A percentile compares a stretch with the other conserved stretches of the same genome.
Conservation (phyloP, 1,140 invertebrate species). For the Micrasema longulum region DNA sequence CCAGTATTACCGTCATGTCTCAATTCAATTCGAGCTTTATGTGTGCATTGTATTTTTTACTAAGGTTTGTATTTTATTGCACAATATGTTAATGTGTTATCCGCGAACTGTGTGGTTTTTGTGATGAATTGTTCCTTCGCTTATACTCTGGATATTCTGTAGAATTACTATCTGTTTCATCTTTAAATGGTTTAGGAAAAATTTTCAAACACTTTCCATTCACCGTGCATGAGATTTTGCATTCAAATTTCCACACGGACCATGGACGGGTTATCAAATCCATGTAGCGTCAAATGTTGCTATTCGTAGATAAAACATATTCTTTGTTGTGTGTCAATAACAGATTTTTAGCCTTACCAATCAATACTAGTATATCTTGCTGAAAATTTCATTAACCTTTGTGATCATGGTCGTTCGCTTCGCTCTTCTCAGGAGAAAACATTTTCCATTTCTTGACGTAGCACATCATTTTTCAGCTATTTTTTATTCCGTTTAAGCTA, state of each 20-base stretch:
- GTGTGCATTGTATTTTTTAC: not conserved
- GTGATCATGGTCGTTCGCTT: no score
- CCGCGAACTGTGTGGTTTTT: not conserved
- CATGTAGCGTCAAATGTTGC: no score
- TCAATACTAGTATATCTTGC: no score
- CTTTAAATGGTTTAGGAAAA: not conserved
- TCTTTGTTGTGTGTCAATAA: no score
- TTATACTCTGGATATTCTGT: conserved; percentile 3
- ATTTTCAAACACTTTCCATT: conserved; percentile 2
- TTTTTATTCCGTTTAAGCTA: no score
- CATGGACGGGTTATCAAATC: no score
- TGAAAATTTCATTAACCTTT: no score
- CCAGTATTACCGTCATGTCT: not conserved
- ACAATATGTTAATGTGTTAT: not conserved
- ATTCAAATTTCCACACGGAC: not conserved
- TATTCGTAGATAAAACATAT: no score
- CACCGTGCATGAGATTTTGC: not conserved
- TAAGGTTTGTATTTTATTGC: not conserved
- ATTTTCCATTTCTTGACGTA: no score
- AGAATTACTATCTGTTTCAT: not conserved
- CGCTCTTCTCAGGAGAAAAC: no score
- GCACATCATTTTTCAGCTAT: no score
- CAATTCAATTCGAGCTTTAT: not conserved
- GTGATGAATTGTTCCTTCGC: not conserved
- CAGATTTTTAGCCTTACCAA: no score